Evolutionary conservation across 2,113 vertebrate species (phyloP), one percentile per base, ranked within the genome.

Genomic region (Bombycilla garrulus): DNA sequence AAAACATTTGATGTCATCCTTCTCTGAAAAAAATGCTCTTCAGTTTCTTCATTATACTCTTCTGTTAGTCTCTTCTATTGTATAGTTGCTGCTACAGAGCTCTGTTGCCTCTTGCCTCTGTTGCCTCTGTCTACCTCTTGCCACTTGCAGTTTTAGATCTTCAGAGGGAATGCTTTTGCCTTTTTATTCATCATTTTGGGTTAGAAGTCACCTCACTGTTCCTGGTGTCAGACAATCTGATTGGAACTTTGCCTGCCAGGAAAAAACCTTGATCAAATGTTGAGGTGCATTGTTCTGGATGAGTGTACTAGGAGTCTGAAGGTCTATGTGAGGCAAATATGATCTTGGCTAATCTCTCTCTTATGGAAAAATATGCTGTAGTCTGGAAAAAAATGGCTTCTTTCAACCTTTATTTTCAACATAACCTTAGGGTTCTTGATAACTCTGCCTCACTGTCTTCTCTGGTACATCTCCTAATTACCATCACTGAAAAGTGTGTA

Each of bases 1-100:
- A 42, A 65, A 54, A 65, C 31, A 77, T 80, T 90, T 95, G 88
- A 96, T 96, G 95, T 58, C 86, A 88, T 84, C 86, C 62, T 92
- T 81, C 86, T 86, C 87, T 70, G 76, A 92, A 94, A 78, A 78
- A 94, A 90, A 79, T 84, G 56, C 69, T 89, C 87, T 81, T 81
- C 77, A 91, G 56, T 86, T 45, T 90, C 79, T 77, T 92, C 71
- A 74, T 51, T 69, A 66, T 67, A 66, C 35, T 81, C n/a, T 60
- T 50, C 36, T 71, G 35, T 71, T 83, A 72, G 47, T 72, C 57
- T 83, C 26, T 95, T 93, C 56, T 91, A 14, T 8, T 44, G 58
- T 88, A 69, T 50, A 86, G 64, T 76, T 88, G 62, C 26, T 33
- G 35, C 56, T 74, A 61, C 66, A 48, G 58, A 80, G 54, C 38